phyloP scores from a whole-genome alignment of 2,797 vertebrate species.

The Arrhamphus sclerolepis region DNA sequence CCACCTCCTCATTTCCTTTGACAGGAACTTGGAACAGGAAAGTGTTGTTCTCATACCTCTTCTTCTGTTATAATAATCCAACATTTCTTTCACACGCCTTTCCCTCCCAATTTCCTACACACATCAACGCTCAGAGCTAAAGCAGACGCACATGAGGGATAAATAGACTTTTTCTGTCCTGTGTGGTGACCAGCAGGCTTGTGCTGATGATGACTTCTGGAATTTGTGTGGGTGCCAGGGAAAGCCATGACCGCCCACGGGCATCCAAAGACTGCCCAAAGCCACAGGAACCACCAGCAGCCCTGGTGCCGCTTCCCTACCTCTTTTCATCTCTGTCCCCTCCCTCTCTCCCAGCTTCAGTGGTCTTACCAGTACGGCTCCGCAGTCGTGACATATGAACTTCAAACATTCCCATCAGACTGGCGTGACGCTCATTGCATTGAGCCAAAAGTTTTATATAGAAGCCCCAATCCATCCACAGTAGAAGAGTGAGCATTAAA shows the following conservation, averaged over 20 bases:
- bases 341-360: constrained; percentile 33
- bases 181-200: constrained; percentile 51
- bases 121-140: constrained; percentile 45
- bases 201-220: constrained; percentile 75
- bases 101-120: constrained; percentile 50
- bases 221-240: constrained; percentile 74
- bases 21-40: constrained; percentile 44
- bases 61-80: constrained; percentile 57
- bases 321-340: constrained; percentile 46
- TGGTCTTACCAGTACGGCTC: constrained; percentile 43
- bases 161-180: constrained; percentile 59
- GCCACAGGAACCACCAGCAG: constrained; percentile 78
- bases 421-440: constrained; percentile 56
- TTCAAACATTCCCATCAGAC: constrained; percentile 60
- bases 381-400: constrained; percentile 56
- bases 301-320: constrained; percentile 54
- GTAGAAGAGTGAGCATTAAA: constrained; percentile 7
- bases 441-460: constrained; percentile 32
- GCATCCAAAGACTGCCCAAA: constrained; percentile 71
- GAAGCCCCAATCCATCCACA: constrained; percentile 17
- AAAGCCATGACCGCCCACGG: constrained; percentile 75
- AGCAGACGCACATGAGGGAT: constrained; percentile 48
- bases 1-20: constrained; percentile 30
- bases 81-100: constrained; percentile 61
- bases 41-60: constrained; percentile 48